Evolutionary conservation across 1,140 invertebrate species (phyloP).

Genomic region (Coenobita brevimanus): DNA sequence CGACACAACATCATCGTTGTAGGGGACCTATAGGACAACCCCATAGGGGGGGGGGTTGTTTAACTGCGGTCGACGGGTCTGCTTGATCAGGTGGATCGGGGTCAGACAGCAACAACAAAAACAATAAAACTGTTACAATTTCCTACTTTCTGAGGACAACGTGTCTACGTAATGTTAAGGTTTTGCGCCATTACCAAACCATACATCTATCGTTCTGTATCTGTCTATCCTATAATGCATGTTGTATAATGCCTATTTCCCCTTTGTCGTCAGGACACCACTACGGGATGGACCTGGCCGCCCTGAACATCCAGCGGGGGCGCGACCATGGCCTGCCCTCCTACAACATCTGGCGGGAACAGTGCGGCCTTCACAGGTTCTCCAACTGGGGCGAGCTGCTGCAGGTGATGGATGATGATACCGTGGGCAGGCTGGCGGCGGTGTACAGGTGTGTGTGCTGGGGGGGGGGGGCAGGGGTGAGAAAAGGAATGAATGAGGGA

Average conservation of each 20-base stretch:
- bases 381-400: conserved; percentile 84
- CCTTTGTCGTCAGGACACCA: conserved; percentile 37
- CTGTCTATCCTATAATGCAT: too few species aligned
- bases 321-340: conserved; percentile 91
- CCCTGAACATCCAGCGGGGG: conserved; percentile 80
- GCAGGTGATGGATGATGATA: conserved; percentile 80
- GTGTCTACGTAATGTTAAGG: too few species aligned
- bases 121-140: too few species aligned
- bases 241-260: background rate
- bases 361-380: conserved; percentile 84
- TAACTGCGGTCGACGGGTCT: too few species aligned
- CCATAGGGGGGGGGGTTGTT: too few species aligned
- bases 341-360: conserved; percentile 86
- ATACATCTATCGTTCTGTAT: too few species aligned
- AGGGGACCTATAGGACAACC: too few species aligned
- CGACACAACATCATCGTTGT: too few species aligned
- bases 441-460: conserved; percentile 72
- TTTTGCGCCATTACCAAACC: too few species aligned
- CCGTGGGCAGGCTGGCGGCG: conserved; percentile 72
- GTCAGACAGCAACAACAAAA: too few species aligned
- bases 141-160: too few species aligned
- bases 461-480: background rate
- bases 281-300: conserved; percentile 77
- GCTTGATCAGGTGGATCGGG: too few species aligned
- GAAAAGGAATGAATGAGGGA: background rate